Percentiles rank a stretch among this genome's conserved stretches.
These are phyloP conservation scores for Etia nguti DNA, from an alignment of 2,113 vertebrate genomes.

Conservation along the genomic window DNA sequence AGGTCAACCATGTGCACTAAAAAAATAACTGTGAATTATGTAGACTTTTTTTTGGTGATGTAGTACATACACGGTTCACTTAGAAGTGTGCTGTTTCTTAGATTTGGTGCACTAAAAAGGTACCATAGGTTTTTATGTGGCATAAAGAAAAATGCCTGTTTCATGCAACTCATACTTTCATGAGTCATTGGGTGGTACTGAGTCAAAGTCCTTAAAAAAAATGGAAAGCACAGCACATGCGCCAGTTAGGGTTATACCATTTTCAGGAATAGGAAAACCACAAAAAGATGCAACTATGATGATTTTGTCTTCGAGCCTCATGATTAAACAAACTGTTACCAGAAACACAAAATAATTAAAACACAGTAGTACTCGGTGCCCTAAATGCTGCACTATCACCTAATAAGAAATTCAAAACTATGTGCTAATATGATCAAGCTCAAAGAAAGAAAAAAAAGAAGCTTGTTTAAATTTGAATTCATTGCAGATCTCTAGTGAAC, in stretches of 20 bases:
- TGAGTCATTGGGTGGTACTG: slow-evolving; percentile 16
- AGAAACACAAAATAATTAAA: background rate
- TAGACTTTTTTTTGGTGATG: background rate
- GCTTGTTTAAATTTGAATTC: background rate
- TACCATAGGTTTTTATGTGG: background rate
- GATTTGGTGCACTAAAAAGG: background rate
- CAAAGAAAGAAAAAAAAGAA: background rate
- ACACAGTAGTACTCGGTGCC: background rate
- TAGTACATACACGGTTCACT: background rate
- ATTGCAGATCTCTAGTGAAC: background rate
- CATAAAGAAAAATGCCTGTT: background rate
- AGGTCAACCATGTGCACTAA: background rate
- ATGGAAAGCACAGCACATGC: slow-evolving; percentile 30
- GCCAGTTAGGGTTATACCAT: background rate
- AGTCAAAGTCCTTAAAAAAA: background rate
- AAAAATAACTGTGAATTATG: background rate
- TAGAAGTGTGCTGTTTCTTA: background rate
- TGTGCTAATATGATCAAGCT: background rate
- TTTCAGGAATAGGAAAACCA: slow-evolving; percentile 3
- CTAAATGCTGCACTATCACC: background rate
- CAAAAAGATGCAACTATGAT: background rate
- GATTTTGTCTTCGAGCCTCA: background rate
- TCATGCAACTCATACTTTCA: background rate
- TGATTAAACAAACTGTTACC: background rate
- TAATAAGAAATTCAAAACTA: background rate